These are phyloP conservation scores for Empidonax traillii DNA, from an alignment of 2,113 vertebrate species.

Conservation along the genomic window DNA sequence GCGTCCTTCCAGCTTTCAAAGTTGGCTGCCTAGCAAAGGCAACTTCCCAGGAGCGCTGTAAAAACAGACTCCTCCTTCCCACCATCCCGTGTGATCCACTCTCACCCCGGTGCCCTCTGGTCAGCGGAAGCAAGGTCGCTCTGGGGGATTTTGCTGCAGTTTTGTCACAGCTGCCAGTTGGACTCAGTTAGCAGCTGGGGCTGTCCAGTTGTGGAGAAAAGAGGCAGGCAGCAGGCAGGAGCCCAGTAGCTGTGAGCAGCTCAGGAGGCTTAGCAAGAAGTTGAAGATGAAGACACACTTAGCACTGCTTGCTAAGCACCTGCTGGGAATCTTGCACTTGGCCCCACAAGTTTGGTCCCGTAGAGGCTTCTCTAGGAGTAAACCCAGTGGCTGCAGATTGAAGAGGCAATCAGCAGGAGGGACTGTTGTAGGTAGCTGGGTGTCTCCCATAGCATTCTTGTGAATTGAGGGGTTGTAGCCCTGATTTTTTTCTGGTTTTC, in stretches of 20 bases:
- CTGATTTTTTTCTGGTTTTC: neutral
- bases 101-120: neutral
- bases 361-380: neutral
- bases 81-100: neutral
- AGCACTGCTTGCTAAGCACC: neutral
- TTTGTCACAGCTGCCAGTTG: neutral
- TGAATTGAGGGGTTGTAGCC: neutral
- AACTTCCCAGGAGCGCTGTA: constrained; percentile 35
- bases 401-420: neutral
- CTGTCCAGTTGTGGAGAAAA: neutral
- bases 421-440: neutral
- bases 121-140: neutral
- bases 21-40: constrained; percentile 13
- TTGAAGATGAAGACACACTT: neutral
- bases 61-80: constrained; percentile 24
- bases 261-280: neutral
- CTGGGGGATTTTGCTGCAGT: neutral
- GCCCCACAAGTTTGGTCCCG: neutral
- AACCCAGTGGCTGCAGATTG: neutral
- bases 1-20: neutral
- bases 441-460: neutral
- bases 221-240: neutral
- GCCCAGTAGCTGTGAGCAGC: neutral
- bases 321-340: neutral
- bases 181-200: neutral